Conservation (phyloP, 2,113 vertebrate species). For the Spea multiplicata region DNA sequence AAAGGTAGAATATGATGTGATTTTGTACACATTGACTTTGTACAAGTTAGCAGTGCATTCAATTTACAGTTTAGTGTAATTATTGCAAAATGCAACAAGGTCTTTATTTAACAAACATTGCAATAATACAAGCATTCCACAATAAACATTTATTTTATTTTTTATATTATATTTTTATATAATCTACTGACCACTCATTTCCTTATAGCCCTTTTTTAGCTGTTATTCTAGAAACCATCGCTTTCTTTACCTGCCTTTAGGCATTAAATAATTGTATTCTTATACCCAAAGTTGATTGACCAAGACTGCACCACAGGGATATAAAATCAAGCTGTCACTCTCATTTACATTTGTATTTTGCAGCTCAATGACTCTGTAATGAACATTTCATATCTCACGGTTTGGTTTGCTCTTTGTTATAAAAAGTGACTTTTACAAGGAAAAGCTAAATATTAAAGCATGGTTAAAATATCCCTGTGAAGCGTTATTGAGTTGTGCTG, state of each 20-base stretch:
- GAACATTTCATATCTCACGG: constrained; percentile 38
- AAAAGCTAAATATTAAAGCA: constrained; percentile 19
- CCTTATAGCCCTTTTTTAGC: not conserved
- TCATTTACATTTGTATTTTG: constrained; percentile 44
- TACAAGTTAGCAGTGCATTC: too few species aligned
- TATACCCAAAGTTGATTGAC: constrained; percentile 22
- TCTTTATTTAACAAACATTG: too few species aligned
- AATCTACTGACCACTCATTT: too few species aligned
- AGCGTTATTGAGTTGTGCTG: constrained; percentile 32
- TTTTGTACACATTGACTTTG: too few species aligned
- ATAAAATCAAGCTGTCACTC: constrained; percentile 42
- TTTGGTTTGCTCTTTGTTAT: constrained; percentile 34
- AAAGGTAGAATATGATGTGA: too few species aligned
- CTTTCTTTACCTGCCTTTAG: constrained; percentile 22
- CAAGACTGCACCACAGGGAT: constrained; percentile 41
- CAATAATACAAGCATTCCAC: too few species aligned
- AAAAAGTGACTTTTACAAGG: constrained; percentile 25
- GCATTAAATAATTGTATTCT: constrained; percentile 37
- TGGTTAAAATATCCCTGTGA: constrained; percentile 32
- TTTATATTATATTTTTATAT: too few species aligned
- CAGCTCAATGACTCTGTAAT: constrained; percentile 45
- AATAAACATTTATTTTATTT: too few species aligned
- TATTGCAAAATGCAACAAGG: too few species aligned
- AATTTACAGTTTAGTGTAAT: too few species aligned
- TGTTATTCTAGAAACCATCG: constrained; percentile 6